These are phyloP conservation scores for Gymnarchus niloticus DNA, from an alignment of 2,113 vertebrate genomes.

Conservation along the genomic window DNA sequence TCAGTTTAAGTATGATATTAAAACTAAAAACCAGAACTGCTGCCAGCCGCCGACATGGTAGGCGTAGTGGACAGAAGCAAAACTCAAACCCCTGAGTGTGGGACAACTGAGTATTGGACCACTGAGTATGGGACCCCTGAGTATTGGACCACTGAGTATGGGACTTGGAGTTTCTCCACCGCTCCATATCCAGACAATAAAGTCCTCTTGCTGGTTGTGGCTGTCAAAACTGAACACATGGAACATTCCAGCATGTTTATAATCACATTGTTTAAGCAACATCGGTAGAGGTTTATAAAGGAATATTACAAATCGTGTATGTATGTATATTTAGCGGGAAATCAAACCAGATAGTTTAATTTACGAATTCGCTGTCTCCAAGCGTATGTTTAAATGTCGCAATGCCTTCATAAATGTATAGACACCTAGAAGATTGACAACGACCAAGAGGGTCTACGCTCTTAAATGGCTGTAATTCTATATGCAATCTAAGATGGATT, in stretches of 20 bases:
- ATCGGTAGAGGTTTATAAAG: neutral
- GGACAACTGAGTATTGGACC: too few relatives aligned
- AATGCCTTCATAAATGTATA: neutral
- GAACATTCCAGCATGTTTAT: neutral
- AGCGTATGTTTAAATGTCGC: neutral
- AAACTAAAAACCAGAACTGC: too few relatives aligned
- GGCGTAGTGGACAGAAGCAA: too few relatives aligned
- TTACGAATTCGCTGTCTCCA: neutral
- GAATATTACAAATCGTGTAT: neutral
- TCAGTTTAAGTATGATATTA: too few relatives aligned
- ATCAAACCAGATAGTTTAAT: neutral
- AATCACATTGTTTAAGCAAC: neutral
- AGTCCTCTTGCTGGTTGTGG: neutral
- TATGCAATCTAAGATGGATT: neutral
- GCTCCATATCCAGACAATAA: too few relatives aligned
- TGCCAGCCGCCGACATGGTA: too few relatives aligned
- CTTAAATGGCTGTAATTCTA: too few relatives aligned
- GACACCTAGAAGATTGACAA: neutral
- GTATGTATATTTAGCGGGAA: neutral
- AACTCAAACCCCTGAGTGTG: too few relatives aligned
- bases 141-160: neutral
- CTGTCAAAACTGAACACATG: neutral
- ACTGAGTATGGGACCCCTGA: too few relatives aligned
- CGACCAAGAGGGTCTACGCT: too few relatives aligned
- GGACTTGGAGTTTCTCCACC: constrained; percentile 12